phyloP scores from a whole-genome alignment of 2,888 invertebrate genomes.

The Micropterix aruncella region DNA sequence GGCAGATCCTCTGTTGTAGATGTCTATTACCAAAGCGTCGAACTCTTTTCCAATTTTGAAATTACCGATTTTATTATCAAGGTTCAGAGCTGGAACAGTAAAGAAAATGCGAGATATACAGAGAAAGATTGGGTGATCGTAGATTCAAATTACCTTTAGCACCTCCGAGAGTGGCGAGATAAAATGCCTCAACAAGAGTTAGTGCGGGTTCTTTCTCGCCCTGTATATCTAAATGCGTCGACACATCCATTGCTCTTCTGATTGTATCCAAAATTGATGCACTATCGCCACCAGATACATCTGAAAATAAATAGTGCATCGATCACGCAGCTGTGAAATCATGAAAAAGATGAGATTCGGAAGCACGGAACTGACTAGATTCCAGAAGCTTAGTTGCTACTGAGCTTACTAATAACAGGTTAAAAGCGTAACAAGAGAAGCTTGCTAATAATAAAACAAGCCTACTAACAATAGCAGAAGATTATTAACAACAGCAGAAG shows the following conservation, averaged over 20 bases:
- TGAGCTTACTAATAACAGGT: too few species aligned
- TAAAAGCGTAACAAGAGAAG: too few species aligned
- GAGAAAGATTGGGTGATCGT: not conserved
- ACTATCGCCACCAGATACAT: slow-evolving; percentile 72
- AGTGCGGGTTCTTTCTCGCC: slow-evolving; percentile 31
- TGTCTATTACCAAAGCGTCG: slow-evolving; percentile 70
- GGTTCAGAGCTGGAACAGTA: slow-evolving; percentile 46
- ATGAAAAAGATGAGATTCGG: too few species aligned
- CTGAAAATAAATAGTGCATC: slow-evolving; percentile 35
- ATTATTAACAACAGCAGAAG: too few species aligned
- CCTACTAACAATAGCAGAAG: too few species aligned
- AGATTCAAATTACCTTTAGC: slow-evolving; percentile 45
- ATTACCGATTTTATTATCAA: slow-evolving; percentile 65
- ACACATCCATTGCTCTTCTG: slow-evolving; percentile 57
- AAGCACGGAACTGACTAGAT: too few species aligned
- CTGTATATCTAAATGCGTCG: slow-evolving; percentile 46
- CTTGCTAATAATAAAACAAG: too few species aligned
- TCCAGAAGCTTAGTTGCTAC: too few species aligned
- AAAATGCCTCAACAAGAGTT: slow-evolving; percentile 63
- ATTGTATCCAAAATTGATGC: slow-evolving; percentile 65
- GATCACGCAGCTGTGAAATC: too few species aligned
- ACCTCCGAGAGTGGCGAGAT: slow-evolving; percentile 77
- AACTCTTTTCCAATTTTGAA: slow-evolving; percentile 73
- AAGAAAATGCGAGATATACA: slow-evolving; percentile 5
- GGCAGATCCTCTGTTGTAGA: slow-evolving; percentile 32